phyloP scores from a whole-genome alignment of 2,888 invertebrate genomes.

The Gortyna flavago region DNA sequence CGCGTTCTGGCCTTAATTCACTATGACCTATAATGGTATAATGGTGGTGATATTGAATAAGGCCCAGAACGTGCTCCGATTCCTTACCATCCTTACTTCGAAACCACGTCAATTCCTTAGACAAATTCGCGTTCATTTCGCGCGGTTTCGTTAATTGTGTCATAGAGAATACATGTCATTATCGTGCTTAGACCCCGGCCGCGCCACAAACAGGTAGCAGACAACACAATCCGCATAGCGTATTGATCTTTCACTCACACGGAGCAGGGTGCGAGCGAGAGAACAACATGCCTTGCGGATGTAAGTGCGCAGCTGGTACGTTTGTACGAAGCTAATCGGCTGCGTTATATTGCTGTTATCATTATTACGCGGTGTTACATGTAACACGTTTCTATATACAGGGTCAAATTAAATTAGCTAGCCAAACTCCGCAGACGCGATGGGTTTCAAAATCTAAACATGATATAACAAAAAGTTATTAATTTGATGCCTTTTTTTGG shows the following conservation, averaged over 20 bases:
- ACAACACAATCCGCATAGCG: conserved; percentile 25
- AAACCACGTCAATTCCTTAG: not conserved
- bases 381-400: not conserved
- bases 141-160: not conserved
- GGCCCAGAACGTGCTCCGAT: too few relatives aligned
- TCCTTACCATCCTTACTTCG: not conserved
- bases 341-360: not conserved
- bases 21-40: too few relatives aligned
- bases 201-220: not conserved
- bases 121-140: not conserved
- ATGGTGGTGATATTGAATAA: too few relatives aligned
- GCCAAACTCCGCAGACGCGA: not conserved
- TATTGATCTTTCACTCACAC: conserved; percentile 9
- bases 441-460: not conserved
- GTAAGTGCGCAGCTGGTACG: conserved; percentile 13
- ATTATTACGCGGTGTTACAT: not conserved
- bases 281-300: not conserved
- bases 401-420: not conserved
- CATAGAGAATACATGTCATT: not conserved
- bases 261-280: not conserved
- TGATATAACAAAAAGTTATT: not conserved
- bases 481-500: not conserved
- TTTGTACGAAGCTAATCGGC: not conserved
- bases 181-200: not conserved
- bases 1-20: too few relatives aligned